Base-by-base conservation (phyloP, 2,113 vertebrate species). In the Pangasianodon hypophthalmus region DNA sequence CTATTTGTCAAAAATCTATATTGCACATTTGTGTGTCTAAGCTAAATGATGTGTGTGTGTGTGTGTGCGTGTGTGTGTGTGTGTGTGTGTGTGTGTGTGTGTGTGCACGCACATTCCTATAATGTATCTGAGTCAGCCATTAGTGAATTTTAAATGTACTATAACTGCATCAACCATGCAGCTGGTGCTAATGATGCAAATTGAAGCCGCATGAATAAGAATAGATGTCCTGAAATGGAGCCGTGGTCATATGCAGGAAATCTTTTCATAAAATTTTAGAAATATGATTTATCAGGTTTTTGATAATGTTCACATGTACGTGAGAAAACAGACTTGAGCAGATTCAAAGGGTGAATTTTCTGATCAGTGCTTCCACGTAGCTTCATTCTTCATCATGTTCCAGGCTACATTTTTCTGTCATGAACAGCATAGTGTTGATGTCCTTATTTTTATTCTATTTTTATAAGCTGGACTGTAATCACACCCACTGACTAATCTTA, bases 1-100 rank as follows among this genome's bases (percentile, higher is more conserved):
- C 7, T 7, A 24, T 29, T 62, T 62, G 60, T 8, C 60, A 75
- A 75, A 46, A 19, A 44, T 46, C 37, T 41, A 19, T 24, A 75
- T 24, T 79, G 1, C 44, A 48, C 44, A 13, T 69, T 4, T 48
- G 26, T 11, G 19, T 77, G 21, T 48, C 3, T 26, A 48, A 48
- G 46, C 14, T 18, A 54, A 52, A 52, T 90, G 94, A 93, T 92
- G 94, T 84, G 32, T 82, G 50, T 54, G 50, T 54, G 77, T 80
- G 77, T 50, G 44, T 50, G 24, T 77, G 73, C 46, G 75, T 79
- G 75, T 79, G 75, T 79, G 44, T 79, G 75, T 79, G 19, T 79
- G 75, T 79, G 75, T 48, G 75, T 46, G 75, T 79, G 44, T 79
- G 44, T 79, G 37, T 79, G 44, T 79, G 44, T 79, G 37, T 79